Evolutionary conservation across 1,140 invertebrate species (phyloP), one percentile per base, ranked within the genome.

Genomic region (Orussus abietinus): DNA sequence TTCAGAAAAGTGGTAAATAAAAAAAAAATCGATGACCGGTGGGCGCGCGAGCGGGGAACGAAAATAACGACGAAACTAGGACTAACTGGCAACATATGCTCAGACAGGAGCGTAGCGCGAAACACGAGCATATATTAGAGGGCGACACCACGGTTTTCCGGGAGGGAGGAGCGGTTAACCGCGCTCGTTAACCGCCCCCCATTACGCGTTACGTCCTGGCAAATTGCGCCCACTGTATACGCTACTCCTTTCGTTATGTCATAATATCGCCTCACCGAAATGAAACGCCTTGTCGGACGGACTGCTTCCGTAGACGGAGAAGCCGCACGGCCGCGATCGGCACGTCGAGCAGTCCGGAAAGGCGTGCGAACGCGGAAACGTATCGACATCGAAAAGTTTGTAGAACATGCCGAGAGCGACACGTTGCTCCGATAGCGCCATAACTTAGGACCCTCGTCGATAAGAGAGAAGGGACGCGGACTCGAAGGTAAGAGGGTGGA

Each of bases 381-480:
- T 65, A 59, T 62, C 59, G 63, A 64, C 57, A 59, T 63, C 66
- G 64, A 68, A 71, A 69, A 71, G 66, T 69, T 70, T 67, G 64
- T 66, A 51, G 61, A 65, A 70, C 64, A 69, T 56, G 58, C 45
- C 53, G 40, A 5, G 21, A 47, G 63, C 61, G 66, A 68, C 66
- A 71, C 62, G 57, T 66, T 69, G 65, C 62, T 47, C 47, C 47
- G 62, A 69, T 67, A 59, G 65, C 61, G 50, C 51, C 53, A 61
- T 71, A 69, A 71, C 63, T 71, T 62, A 61, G 46, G 36, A 50
- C 31, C 51, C 42, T 43, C 28, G 47, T 53, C 57, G 50, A 62
- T 59, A 60, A 54, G 47, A 49, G 45, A 53, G 38, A 51, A 31
- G 47, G 22, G n/a, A n/a, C n/a, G n/a, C n/a, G n/a, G n/a, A n/a